Evolutionary conservation across 2,888 invertebrate species (phyloP), one percentile per base, ranked within the genome.

Genomic region (Agriopis aurantiaria): DNA sequence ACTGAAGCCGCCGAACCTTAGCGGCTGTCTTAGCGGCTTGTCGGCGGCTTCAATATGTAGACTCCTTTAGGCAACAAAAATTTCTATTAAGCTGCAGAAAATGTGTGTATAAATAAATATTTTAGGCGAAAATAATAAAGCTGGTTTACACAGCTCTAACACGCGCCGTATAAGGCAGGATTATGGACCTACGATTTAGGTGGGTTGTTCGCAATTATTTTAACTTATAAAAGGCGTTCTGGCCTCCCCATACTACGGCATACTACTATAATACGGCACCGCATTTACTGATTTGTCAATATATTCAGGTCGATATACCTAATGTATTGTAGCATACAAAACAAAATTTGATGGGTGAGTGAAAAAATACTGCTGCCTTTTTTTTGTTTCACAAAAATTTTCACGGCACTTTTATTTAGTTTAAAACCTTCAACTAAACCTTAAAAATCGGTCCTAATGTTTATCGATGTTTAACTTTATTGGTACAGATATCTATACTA

Each of bases 181-280:
- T 63, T 64, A 58, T 46, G 49, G 43, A 33, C 51, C 53, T 33
- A 63, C 89, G 84, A 76, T 85, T 88, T 74, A 60, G 55, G 56
- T 61, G 41, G 57, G 45, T 58, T 65, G 60, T 61, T 58, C n/a
- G 45, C 45, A 59, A 60, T 51, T 45, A 56, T 61, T 73, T 59
- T n/a, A 60, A 64, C 43, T 56, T 65, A 58, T 57, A 43, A 78
- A 57, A 59, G 14, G 40, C 52, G 14, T 57, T 68, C 12, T 12
- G 1, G 23, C 45, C 45, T 43, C 45, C 23, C 45, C 17, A 55
- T 4, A 5, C n/a, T n/a, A n/a, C n/a, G n/a, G n/a, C n/a, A n/a
- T n/a, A n/a, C n/a, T n/a, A n/a, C n/a, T 7, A 55, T 41, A 41
- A 17, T 51, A 8, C 17, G 8, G n/a, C 4, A 52, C 17, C 3